Evolutionary conservation across 2,797 vertebrate genomes (phyloP), one percentile per base, ranked within the genome.

Genomic region (Threskiornis aethiopicus): DNA sequence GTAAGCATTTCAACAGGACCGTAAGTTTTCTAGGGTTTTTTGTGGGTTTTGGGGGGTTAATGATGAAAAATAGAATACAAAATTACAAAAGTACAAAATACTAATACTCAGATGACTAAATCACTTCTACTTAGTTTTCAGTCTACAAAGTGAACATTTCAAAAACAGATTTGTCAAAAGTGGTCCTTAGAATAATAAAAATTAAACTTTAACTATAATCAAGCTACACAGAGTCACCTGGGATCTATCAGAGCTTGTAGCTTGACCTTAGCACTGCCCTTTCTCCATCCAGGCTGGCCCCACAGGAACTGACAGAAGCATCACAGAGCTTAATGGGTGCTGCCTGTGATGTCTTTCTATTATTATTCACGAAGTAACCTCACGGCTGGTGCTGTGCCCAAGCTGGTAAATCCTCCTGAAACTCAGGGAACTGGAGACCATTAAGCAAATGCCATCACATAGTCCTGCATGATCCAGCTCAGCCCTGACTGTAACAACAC

Each of bases 261-360:
- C 59, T 7, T 59, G 59, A 91, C 71, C 67, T 83, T 21, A 59
- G 71, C 25, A 37, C 47, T 49, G 44, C 82, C 79, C 65, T 91
- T 67, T 57, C 22, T 6, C 82, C 52, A 67, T 18, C 47, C 87
- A 67, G 11, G 18, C 70, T 52, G 59, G 67, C 16, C 29, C 26
- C 49, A 75, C 0, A 0, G 13, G 29, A 61, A 61, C 49, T 31
- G 49, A 47, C 0, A 57, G 29, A 86, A 55, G 13, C 1, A 83
- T 37, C 19, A 19, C 76, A 71, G 82, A 90, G n/a, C 54, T 75
- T 47, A 64, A 67, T 1, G 6, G 28, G 33, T 82, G 55, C 79
- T 77, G 62, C 22, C n/a, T 1, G 3, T 20, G 25, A 51, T 25
- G 29, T 29, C 44, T 82, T 52, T 35, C 54, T 5, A 5, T 28